phyloP scores from a whole-genome alignment of 2,797 vertebrate genomes.

The Typhlichthys subterraneus region DNA sequence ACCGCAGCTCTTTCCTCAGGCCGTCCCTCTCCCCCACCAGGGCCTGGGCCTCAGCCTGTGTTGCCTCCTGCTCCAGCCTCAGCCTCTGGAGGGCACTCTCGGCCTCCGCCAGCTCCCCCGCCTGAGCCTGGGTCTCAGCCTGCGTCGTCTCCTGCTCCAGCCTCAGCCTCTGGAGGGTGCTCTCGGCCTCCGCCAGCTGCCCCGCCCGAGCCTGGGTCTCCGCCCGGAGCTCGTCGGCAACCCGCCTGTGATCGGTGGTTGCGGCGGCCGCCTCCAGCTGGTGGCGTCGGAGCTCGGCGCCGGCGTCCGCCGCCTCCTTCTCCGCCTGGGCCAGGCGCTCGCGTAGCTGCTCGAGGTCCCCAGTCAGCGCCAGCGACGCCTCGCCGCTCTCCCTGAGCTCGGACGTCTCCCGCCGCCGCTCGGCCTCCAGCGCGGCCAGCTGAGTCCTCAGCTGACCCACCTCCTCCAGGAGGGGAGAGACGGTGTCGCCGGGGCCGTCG shows the following conservation, averaged over 20 bases:
- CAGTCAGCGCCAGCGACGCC: constrained; percentile 79
- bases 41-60: constrained; percentile 71
- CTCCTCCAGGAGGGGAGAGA: constrained; percentile 86
- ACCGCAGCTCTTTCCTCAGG: constrained; percentile 73
- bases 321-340: constrained; percentile 83
- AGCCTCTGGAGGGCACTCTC: constrained; percentile 85
- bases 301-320: constrained; percentile 83
- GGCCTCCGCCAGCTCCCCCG: constrained; percentile 82
- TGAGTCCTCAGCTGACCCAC: constrained; percentile 85
- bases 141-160: constrained; percentile 79
- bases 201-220: constrained; percentile 63
- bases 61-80: constrained; percentile 78
- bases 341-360: constrained; percentile 87
- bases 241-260: constrained; percentile 85
- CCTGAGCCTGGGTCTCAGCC: constrained; percentile 68
- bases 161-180: constrained; percentile 83
- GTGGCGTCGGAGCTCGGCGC: constrained; percentile 83
- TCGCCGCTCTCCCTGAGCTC: constrained; percentile 80
- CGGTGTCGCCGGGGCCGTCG: constrained; percentile 51
- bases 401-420: constrained; percentile 77
- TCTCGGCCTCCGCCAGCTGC: constrained; percentile 85
- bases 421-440: constrained; percentile 74
- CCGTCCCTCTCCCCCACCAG: constrained; percentile 75
- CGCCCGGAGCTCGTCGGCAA: constrained; percentile 82
- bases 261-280: constrained; percentile 85